Evolutionary conservation across 35 echinoderm and acorn worm genomes (phyloP), one percentile per base, ranked within the genome.

Genomic region (Heliocidaris tuberculata): DNA sequence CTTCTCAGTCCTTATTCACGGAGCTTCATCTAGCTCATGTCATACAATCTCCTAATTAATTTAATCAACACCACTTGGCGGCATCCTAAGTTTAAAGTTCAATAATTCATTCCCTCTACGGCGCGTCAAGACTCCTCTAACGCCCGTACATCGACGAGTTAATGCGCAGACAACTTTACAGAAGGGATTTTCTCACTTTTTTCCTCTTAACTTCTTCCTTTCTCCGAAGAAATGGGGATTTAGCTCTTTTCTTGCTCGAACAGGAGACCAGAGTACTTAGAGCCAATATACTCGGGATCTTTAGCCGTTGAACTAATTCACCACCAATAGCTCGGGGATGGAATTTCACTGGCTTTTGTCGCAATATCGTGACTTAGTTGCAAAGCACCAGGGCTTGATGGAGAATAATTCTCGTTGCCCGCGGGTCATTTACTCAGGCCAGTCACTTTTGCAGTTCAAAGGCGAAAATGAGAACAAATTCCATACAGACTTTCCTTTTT

Each of bases 381-480:
- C 87, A 89, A 89, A 89, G 87, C 47, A 48, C 31, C 87, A 16
- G 87, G 87, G 31, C 47, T 48, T 89, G 30, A 89, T 89, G 87
- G 87, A 89, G 87, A 89, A 89, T 89, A 89, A 89, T 89, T 89
- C 87, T 89, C 87, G 24, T 48, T 47, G 47, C 31, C 87, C 87
- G 31, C 87, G 5, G 87, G 87, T 89, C 87, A 89, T 89, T 89
- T 89, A 89, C 87, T 47, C 87, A 89, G 87, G 87, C 87, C 87
- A 89, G 31, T 89, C 87, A 89, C 87, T 89, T 89, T 48, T 89
- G 65, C 47, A 89, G 87, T 89, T 89, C 87, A 89, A 89, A 89
- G 87, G 31, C 87, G 87, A 89, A 78, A 89, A 89, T 89, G 87
- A 89, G 87, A 89, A 89, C 87, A 89, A 89, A 89, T 89, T 89